A percentile compares a stretch with the other conserved stretches of the same genome.
These are phyloP conservation scores for Brachyopa scutellaris DNA, from an alignment of 2,888 invertebrate species.

Conservation along the genomic window DNA sequence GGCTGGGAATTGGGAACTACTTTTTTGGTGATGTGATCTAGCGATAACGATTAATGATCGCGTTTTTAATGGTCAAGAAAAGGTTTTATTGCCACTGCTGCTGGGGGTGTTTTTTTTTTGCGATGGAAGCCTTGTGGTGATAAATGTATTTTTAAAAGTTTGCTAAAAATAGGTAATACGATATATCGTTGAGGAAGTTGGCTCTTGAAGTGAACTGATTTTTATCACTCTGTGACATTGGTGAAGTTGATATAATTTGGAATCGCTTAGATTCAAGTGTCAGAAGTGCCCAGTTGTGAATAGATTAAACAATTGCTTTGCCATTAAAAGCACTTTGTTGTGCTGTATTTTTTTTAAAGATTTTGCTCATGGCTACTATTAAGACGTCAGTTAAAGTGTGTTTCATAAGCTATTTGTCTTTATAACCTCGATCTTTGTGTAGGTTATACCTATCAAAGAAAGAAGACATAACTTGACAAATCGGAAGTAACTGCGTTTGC, in stretches of 20 bases:
- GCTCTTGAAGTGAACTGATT: not conserved
- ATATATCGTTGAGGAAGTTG: conserved; percentile 22
- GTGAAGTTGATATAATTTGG: not conserved
- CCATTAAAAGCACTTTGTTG: too few species aligned
- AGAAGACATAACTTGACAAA: too few species aligned
- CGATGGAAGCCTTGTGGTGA: conserved; percentile 18
- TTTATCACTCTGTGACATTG: conserved; percentile 19
- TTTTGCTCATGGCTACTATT: too few species aligned
- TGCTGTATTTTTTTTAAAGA: too few species aligned
- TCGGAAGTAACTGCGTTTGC: too few species aligned
- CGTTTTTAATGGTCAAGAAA: not conserved
- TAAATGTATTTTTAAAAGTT: not conserved
- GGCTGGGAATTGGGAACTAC: not conserved
- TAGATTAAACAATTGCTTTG: not conserved
- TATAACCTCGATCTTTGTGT: too few species aligned
- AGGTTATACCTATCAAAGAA: too few species aligned
- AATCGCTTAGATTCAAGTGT: not conserved
- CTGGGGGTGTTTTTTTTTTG: conserved; percentile 3
- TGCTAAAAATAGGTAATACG: not conserved
- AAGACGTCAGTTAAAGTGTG: too few species aligned
- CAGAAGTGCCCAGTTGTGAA: not conserved
- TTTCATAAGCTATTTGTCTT: too few species aligned
- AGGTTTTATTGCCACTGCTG: not conserved
- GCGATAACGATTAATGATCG: conserved; percentile 18
- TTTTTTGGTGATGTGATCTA: conserved; percentile 13